Evolutionary conservation across 2,113 vertebrate species (phyloP), one percentile per base, ranked within the genome.

Genomic region (Okapia johnstoni): DNA sequence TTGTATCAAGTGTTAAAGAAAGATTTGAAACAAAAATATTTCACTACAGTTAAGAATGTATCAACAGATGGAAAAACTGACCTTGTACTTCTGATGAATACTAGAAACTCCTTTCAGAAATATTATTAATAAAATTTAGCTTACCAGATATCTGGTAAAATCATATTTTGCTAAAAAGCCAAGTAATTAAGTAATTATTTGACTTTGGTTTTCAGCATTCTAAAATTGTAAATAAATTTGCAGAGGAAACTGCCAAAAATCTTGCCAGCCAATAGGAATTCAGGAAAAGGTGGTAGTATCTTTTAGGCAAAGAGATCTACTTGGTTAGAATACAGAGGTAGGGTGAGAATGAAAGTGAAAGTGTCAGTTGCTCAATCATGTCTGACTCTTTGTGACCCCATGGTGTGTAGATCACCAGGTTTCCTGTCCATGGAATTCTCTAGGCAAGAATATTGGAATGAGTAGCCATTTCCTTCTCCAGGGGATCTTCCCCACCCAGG

Each of bases 141-240:
- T 85, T 48, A 36, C 12, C 7, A 7, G 23, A 85, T 77, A 14
- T 25, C 23, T 85, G 61, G 25, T 54, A 55, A 63, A 94, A 89
- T 94, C 13, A 33, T n/a, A 30, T 55, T 93, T 77, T 93, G 16
- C 61, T 63, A 77, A 61, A 77, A 63, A 73, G 8, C 36, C 25
- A 48, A 63, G 16, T 19, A 61, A 57, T 36, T 66, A 79, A 84
- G 52, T 23, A 54, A 77, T 93, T 77, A 63, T 52, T 88, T 89
- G 26, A 21, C 15, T 81, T 52, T 88, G 63, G 8, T 66, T 90
- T 93, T 57, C 19, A 55, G 77, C 33, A 85, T 79, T 90, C 36
- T 57, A 79, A 85, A 96, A 90, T 19, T 84, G 3, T 81, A 57
- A 93, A 57, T 93, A 93, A 96, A 88, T 85, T 36, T 54, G 55